Evolutionary conservation across 2,888 invertebrate genomes (phyloP).

Genomic region (Tiphia femorata): DNA sequence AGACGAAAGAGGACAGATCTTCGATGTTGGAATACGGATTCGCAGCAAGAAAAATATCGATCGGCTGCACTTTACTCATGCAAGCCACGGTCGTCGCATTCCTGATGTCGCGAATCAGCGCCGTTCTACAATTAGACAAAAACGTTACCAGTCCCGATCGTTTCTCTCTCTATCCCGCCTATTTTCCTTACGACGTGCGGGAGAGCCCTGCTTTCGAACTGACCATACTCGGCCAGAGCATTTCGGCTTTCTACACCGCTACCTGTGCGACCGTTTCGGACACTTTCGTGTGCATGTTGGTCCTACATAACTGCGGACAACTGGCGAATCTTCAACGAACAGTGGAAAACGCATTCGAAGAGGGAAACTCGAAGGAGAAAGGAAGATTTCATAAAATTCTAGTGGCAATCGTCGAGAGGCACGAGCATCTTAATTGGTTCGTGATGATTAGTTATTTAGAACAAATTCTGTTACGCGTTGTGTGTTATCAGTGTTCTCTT

Average conservation of each 20-base stretch:
- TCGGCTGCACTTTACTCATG: slow-evolving; percentile 31
- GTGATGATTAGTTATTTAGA: neutral
- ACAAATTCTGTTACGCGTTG: neutral
- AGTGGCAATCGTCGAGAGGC: slow-evolving; percentile 26
- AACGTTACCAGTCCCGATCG: neutral
- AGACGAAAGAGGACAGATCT: slow-evolving; percentile 4
- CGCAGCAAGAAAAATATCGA: slow-evolving; percentile 11
- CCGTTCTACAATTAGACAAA: neutral
- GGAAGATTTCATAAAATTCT: slow-evolving; percentile 16
- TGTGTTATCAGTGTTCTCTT: too few species aligned
- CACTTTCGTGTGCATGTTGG: slow-evolving; percentile 8
- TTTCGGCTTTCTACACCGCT: neutral
- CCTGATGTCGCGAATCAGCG: slow-evolving; percentile 3
- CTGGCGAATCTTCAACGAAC: slow-evolving; percentile 6
- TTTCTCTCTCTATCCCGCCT: neutral
- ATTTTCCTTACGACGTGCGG: slow-evolving; percentile 1
- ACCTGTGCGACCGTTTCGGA: slow-evolving; percentile 4
- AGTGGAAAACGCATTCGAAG: neutral
- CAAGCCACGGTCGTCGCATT: slow-evolving; percentile 24
- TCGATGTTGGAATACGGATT: slow-evolving; percentile 24
- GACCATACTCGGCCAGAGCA: neutral
- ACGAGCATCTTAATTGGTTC: slow-evolving; percentile 32
- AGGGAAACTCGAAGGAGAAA: neutral
- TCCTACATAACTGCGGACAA: slow-evolving; percentile 17
- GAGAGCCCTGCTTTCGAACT: slow-evolving; percentile 7